Conservation (phyloP, 1,140 invertebrate species). For the Palaemon carinicauda region DNA sequence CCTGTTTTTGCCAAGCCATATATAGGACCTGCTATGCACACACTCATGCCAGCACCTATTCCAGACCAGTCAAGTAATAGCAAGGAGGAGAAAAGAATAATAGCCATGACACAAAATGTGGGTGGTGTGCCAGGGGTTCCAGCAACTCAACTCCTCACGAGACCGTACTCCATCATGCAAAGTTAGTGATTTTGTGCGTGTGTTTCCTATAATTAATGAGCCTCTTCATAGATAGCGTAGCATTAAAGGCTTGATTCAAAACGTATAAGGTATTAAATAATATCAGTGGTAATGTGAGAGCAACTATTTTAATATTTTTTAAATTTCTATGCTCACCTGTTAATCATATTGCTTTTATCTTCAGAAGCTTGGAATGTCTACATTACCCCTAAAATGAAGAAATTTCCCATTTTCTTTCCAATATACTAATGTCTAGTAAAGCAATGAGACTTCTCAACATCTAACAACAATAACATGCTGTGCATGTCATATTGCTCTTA, state of each 20-base stretch:
- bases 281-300: too few relatives aligned
- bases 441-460: too few relatives aligned
- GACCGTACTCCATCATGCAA: conserved; percentile 56
- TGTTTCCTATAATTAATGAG: conserved; percentile 5
- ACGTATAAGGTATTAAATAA: too few relatives aligned
- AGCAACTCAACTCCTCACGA: conserved; percentile 39
- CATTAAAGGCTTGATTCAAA: not conserved
- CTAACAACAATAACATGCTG: too few relatives aligned
- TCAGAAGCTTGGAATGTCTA: too few relatives aligned
- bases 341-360: too few relatives aligned
- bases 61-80: conserved; percentile 26
- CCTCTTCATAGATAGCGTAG: not conserved
- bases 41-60: conserved; percentile 31
- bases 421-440: too few relatives aligned
- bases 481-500: too few relatives aligned
- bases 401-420: too few relatives aligned
- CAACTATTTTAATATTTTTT: too few relatives aligned
- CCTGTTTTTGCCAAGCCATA: conserved; percentile 53
- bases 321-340: too few relatives aligned
- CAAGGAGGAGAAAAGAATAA: conserved; percentile 46
- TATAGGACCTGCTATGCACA: conserved; percentile 42
- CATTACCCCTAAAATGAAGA: too few relatives aligned
- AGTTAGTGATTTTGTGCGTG: conserved; percentile 34
- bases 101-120: conserved; percentile 38
- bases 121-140: conserved; percentile 34